Evolutionary conservation across 30 jellyfish, hydroid and myxozoan species (phyloP).

Genomic region (Aurelia coerulea): DNA sequence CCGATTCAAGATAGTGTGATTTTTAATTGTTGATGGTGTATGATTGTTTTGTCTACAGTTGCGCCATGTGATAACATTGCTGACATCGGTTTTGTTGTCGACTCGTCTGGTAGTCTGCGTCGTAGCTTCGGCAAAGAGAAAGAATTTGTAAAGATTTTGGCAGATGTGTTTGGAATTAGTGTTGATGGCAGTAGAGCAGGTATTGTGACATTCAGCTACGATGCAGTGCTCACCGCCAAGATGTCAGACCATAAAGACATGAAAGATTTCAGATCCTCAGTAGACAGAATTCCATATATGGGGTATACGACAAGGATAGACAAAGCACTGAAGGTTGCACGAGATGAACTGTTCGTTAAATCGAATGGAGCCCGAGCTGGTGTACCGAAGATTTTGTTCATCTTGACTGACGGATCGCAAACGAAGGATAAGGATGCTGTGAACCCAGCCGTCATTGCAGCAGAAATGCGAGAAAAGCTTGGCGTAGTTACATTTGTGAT

Average conservation of each 20-base stretch:
- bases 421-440: conserved; percentile 73
- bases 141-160: conserved; percentile 52
- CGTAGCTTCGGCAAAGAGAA: conserved; percentile 66
- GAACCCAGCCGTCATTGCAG: conserved; percentile 73
- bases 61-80: conserved; percentile 38
- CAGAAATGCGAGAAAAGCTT: conserved; percentile 35
- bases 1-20: too few species aligned
- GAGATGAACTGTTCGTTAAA: conserved; percentile 55
- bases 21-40: too few species aligned
- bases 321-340: conserved; percentile 63
- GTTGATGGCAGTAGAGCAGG: conserved; percentile 71
- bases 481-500: conserved; percentile 60
- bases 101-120: conserved; percentile 80
- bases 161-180: conserved; percentile 30
- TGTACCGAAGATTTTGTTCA: conserved; percentile 65
- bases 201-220: conserved; percentile 68
- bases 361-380: conserved; percentile 78
- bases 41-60: neutral
- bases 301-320: conserved; percentile 84
- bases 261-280: conserved; percentile 50
- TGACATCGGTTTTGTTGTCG: conserved; percentile 71
- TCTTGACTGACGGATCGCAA: conserved; percentile 86
- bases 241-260: conserved; percentile 38
- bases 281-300: conserved; percentile 58
- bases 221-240: conserved; percentile 72